A percentile compares a stretch with the other conserved stretches of the same genome.
Evolutionary conservation across 2,113 vertebrate species (phyloP).

Genomic region (Scopus umbretta): DNA sequence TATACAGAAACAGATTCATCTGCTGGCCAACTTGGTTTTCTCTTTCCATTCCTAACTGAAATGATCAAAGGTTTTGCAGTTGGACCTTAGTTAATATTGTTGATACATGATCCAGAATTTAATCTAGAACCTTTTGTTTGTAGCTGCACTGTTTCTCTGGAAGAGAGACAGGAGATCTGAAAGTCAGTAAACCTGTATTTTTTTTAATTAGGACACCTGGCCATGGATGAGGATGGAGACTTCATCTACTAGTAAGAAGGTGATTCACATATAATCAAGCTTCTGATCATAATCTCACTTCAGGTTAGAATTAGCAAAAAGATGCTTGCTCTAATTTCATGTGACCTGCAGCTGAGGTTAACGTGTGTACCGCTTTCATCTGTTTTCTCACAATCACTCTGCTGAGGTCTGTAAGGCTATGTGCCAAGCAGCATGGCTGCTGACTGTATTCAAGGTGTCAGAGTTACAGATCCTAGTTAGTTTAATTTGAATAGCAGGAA

Average conservation of each 20-base stretch:
- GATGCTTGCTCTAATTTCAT: not conserved
- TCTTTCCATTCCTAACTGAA: not conserved
- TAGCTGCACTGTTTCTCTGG: not conserved
- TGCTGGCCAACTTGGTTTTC: not conserved
- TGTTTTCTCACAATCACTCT: not conserved
- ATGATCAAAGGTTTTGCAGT: not conserved
- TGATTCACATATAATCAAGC: not conserved
- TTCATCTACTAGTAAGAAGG: not conserved
- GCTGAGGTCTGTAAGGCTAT: not conserved
- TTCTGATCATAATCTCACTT: not conserved
- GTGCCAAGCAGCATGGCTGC: not conserved
- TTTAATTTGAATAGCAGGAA: not conserved
- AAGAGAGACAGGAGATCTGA: not conserved
- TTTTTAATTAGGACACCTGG: not conserved
- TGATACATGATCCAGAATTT: not conserved
- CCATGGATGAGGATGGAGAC: not conserved
- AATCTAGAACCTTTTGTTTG: not conserved
- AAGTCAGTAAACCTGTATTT: not conserved
- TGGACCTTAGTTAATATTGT: not conserved
- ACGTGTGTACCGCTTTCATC: not conserved
- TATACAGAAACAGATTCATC: not conserved
- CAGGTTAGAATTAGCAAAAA: not conserved
- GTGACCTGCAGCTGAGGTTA: not conserved
- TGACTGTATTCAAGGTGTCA: not conserved
- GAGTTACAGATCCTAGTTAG: not conserved